Evolutionary conservation across 2,797 vertebrate species (phyloP), one percentile per base, ranked within the genome.

Genomic region (Pangasius krempfi): DNA sequence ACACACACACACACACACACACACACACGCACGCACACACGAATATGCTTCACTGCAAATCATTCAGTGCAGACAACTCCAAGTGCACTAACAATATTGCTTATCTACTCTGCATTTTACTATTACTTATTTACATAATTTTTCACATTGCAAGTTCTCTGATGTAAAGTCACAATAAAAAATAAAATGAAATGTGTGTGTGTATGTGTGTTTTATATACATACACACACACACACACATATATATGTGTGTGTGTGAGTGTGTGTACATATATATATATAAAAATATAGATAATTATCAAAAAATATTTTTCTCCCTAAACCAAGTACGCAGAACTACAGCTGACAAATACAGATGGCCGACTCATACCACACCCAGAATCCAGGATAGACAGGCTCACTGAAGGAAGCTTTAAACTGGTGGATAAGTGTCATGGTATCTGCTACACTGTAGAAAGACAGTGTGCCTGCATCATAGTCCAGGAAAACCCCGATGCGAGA

Each of bases 281-380:
- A 20, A 62, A 22, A 30, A 7, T 10, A n/a, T n/a, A 12, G 20
- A 72, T 62, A 50, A 47, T 47, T 73, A 87, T 58, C 76, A 64
- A 87, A 50, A 85, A 85, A 20, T 64, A 30, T 76, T 79, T 87
- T 58, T 30, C 5, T 44, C 62, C 12, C 60, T 47, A 78, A 84
- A 27, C 47, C 70, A 33, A 70, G 50, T n/a, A 78, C 30, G 58
- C 47, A 76, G 20, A 73, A 82, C 87, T 92, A 93, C 92, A 94
- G 90, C 90, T 96, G 95, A 85, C 92, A 84, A 86, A 97, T 86
- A 76, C 91, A 95, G 89, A 97, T 37, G 52, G 96, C 95, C 4
- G 96, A 97, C 89, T 96, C 96, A 27, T 96, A 97, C 96, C 96
- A 97, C 88, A 96, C 95, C 96, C 96, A 97, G 91, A 97, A 97